Conservation (phyloP, 2,888 invertebrate genomes). For the Pachliopta kotzebuea region DNA sequence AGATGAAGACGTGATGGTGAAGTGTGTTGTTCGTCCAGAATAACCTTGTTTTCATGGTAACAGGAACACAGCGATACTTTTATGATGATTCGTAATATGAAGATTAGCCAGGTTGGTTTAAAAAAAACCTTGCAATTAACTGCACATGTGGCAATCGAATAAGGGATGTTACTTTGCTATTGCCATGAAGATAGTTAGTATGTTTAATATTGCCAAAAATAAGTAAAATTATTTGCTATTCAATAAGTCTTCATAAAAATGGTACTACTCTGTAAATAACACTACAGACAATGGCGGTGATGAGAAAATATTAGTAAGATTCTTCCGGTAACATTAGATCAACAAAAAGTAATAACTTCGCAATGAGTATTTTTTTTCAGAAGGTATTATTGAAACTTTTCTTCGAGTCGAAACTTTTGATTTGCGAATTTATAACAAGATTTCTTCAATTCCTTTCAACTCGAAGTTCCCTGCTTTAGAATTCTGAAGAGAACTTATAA, state of each 20-base stretch:
- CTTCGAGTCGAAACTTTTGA: constrained; percentile 16
- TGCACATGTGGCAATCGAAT: too few relatives aligned
- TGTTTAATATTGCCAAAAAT: too few relatives aligned
- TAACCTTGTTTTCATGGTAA: too few relatives aligned
- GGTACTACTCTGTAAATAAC: not conserved
- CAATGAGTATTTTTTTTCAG: constrained; percentile 4
- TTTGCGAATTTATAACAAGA: constrained; percentile 21
- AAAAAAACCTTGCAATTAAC: too few relatives aligned
- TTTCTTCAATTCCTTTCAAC: constrained; percentile 15
- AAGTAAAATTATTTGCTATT: not conserved
- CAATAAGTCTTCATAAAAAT: not conserved
- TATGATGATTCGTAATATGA: too few relatives aligned
- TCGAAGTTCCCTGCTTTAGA: constrained; percentile 1
- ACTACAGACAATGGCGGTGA: not conserved
- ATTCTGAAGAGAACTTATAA: constrained; percentile 13
- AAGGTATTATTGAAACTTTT: constrained; percentile 3
- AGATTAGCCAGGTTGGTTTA: too few relatives aligned
- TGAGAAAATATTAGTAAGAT: not conserved
- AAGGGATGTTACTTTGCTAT: too few relatives aligned
- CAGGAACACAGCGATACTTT: too few relatives aligned
- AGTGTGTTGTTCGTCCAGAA: too few relatives aligned
- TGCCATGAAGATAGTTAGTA: too few relatives aligned
- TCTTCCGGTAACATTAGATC: not conserved
- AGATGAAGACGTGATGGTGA: too few relatives aligned
- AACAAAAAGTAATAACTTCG: not conserved